phyloP scores from a whole-genome alignment of 2,888 invertebrate genomes.

The Drymonia ruficornis region DNA sequence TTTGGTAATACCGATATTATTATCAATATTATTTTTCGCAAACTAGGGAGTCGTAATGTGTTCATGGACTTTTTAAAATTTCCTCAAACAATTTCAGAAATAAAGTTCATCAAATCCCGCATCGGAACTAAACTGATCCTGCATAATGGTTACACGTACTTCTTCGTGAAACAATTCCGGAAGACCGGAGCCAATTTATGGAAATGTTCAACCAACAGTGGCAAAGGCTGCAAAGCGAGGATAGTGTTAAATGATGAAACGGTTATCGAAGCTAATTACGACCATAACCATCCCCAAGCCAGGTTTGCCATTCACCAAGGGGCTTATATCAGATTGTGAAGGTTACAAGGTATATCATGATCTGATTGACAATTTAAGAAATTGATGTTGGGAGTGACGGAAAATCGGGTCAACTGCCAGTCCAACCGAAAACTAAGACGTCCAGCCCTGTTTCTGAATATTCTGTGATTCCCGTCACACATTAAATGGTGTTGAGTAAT shows the following conservation, averaged over 20 bases:
- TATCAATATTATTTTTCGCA: too few relatives aligned
- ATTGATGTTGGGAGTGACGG: too few relatives aligned
- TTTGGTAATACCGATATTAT: too few relatives aligned
- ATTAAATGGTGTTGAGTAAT: too few relatives aligned
- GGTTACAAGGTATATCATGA: background rate
- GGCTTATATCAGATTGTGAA: background rate
- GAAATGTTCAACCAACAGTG: conserved; percentile 19
- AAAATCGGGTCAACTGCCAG: too few relatives aligned
- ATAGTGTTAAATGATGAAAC: background rate
- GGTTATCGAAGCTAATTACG: background rate
- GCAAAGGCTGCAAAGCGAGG: conserved; percentile 17
- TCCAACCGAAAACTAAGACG: too few relatives aligned
- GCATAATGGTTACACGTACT: conserved; percentile 23
- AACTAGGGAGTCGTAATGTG: too few relatives aligned
- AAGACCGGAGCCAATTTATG: conserved; percentile 8
- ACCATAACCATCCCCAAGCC: conserved; percentile 1
- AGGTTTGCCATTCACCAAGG: background rate
- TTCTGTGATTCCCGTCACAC: too few relatives aligned
- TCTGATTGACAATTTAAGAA: too few relatives aligned
- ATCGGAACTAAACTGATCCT: conserved; percentile 17
- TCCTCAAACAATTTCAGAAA: conserved; percentile 3
- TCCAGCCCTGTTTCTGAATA: too few relatives aligned
- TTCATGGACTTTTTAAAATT: too few relatives aligned
- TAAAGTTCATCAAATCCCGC: conserved; percentile 11
- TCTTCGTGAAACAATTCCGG: background rate